Evolutionary conservation across 1,140 invertebrate genomes (phyloP).

Genomic region (Ladona fulva): DNA sequence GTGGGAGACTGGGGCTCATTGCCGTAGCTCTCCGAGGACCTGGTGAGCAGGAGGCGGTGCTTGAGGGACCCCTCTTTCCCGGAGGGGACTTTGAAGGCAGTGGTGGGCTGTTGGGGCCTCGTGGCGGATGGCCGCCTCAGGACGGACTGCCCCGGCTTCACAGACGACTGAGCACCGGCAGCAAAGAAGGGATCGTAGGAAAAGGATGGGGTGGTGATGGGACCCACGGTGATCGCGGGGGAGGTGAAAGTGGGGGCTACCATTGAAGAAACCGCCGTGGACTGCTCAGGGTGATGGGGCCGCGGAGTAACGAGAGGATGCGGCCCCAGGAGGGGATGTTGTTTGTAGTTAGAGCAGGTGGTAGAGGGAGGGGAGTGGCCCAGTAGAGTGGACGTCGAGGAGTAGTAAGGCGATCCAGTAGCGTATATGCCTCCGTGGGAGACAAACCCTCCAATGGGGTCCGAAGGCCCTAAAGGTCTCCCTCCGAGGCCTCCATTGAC

Average conservation of each 20-base stretch:
- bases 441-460: neutral
- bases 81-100: constrained; percentile 36
- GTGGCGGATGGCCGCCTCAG: constrained; percentile 12
- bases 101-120: constrained; percentile 4
- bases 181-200: neutral
- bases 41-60: constrained; percentile 33
- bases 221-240: neutral
- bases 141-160: constrained; percentile 16
- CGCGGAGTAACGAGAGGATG: neutral
- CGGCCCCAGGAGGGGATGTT: neutral
- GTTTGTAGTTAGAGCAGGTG: neutral
- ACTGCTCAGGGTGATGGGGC: neutral
- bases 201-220: neutral
- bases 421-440: constrained; percentile 7
- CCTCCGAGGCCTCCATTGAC: constrained; percentile 3
- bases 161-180: neutral
- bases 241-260: neutral
- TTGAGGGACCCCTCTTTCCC: constrained; percentile 41
- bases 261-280: no score
- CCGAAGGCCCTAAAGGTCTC: neutral
- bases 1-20: neutral
- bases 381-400: neutral
- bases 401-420: constrained; percentile 15
- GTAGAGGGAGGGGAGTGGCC: neutral
- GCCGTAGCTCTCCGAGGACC: neutral